phyloP scores from a whole-genome alignment of 2,888 invertebrate species.

The Drosophila siamana region DNA sequence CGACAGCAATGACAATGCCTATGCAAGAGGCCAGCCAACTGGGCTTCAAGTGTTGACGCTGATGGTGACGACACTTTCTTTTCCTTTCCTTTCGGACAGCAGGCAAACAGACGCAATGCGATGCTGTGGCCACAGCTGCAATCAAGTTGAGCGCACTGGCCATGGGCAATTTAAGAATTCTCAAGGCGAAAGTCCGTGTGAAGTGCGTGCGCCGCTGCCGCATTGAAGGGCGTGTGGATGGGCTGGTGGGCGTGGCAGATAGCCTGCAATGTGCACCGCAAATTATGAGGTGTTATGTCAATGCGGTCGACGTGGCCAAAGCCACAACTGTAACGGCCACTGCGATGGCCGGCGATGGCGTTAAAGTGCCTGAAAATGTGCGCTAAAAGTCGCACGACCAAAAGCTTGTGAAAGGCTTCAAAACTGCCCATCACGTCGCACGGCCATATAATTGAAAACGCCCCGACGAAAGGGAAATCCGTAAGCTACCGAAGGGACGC shows the following conservation, averaged over 20 bases:
- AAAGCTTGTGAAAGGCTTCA: slow-evolving; percentile 69
- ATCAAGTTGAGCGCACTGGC: slow-evolving; percentile 23
- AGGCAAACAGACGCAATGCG: slow-evolving; percentile 9
- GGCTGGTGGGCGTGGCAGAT: slow-evolving; percentile 61
- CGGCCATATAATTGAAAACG: slow-evolving; percentile 74
- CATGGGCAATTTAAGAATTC: slow-evolving; percentile 75
- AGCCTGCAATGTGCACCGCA: slow-evolving; percentile 69
- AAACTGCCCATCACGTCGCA: slow-evolving; percentile 42
- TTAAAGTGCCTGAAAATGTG: slow-evolving; percentile 76
- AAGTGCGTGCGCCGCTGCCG: slow-evolving; percentile 50
- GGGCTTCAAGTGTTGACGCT: slow-evolving; percentile 13
- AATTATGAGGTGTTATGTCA: slow-evolving; percentile 81
- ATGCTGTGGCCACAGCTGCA: slow-evolving; percentile 10
- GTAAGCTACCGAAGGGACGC: slow-evolving; percentile 49
- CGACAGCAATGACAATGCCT: slow-evolving; percentile 56
- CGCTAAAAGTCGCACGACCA: slow-evolving; percentile 77
- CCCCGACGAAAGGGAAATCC: slow-evolving; percentile 55
- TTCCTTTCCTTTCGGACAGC: slow-evolving; percentile 36
- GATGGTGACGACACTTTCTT: slow-evolving; percentile 75
- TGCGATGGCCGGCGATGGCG: slow-evolving; percentile 33
- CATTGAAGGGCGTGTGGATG: slow-evolving; percentile 42
- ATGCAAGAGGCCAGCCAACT: slow-evolving; percentile 21
- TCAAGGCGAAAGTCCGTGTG: slow-evolving; percentile 75
- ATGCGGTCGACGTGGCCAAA: slow-evolving; percentile 54
- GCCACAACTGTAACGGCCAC: slow-evolving; percentile 13